These are phyloP conservation scores for Machimus atricapillus DNA, from an alignment of 2,888 invertebrate species.

Conservation along the genomic window DNA sequence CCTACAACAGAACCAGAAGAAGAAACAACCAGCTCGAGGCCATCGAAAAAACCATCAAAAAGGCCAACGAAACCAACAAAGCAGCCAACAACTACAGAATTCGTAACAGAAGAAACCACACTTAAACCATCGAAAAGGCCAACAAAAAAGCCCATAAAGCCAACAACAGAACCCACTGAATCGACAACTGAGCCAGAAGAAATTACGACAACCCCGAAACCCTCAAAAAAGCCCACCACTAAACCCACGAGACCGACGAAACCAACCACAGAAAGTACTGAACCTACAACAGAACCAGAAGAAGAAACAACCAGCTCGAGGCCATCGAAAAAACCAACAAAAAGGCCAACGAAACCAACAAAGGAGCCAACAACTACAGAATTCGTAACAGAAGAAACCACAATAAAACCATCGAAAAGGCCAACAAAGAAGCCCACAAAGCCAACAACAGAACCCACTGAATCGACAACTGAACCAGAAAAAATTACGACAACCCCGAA, in stretches of 20 bases:
- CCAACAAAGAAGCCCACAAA: background rate
- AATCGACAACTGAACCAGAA: background rate
- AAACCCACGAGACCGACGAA: background rate
- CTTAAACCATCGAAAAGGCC: too few species aligned
- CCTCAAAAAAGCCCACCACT: too few species aligned
- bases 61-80: background rate
- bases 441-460: background rate
- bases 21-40: background rate
- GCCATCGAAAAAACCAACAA: background rate
- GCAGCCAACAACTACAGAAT: background rate
- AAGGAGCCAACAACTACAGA: background rate
- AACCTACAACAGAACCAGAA: background rate
- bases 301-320: background rate
- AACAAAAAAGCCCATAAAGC: too few species aligned
- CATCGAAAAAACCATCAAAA: background rate
- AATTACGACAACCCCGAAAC: too few species aligned
- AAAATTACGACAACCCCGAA: background rate
- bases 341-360: background rate
- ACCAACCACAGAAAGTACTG: background rate
- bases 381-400: background rate
- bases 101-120: too few species aligned
- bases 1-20: background rate
- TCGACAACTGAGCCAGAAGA: too few species aligned
- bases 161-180: too few species aligned
- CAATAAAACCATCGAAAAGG: background rate